Evolutionary conservation across 2,113 vertebrate species (phyloP), one percentile per base, ranked within the genome.

Genomic region (Pipa parva): DNA sequence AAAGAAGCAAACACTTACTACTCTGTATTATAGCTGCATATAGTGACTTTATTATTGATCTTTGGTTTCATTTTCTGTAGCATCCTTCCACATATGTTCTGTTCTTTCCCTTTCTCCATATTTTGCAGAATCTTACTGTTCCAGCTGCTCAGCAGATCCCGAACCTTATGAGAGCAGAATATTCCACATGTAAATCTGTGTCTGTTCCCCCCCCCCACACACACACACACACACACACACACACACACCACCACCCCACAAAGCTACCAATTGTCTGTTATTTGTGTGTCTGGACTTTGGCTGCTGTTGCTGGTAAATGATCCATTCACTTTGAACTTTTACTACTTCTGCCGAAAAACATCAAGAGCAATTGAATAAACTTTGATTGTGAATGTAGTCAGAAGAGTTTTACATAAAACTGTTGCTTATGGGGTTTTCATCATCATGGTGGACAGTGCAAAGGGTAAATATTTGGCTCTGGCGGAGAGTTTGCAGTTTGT

Each of bases 11-110:
- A 81, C 83, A 84, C 71, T 80, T 80, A 78, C 77, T 82, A 81
- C 83, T 86, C 81, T 79, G 79, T 87, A 87, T 79, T 76, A 81
- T 80, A 80, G 83, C 77, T 81, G 78, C 84, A 81, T 77, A 80
- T 73, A 80, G 80, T 82, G 63, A 72, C 78, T 77, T 70, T 59
- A 61, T 7, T 50, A 73, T 61, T 75, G 63, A 54, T 64, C 75
- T 71, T 76, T 72, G 63, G 71, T 37, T 61, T 68, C 15, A 20
- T 21, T 42, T 55, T 67, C 42, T 7, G 12, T 59, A 28, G 15
- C 26, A n/a, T 26, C 37, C 55, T 59, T 11, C n/a, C 62, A 52
- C 15, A 33, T 55, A 52, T 21, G 13, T 42, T 46, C 33, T 67
- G 27, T 70, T 17, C 26, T 57, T 70, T 68, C 39, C 15, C 39